Conservation (phyloP, 1,140 invertebrate genomes). For the Caenorhabditis remanei region DNA sequence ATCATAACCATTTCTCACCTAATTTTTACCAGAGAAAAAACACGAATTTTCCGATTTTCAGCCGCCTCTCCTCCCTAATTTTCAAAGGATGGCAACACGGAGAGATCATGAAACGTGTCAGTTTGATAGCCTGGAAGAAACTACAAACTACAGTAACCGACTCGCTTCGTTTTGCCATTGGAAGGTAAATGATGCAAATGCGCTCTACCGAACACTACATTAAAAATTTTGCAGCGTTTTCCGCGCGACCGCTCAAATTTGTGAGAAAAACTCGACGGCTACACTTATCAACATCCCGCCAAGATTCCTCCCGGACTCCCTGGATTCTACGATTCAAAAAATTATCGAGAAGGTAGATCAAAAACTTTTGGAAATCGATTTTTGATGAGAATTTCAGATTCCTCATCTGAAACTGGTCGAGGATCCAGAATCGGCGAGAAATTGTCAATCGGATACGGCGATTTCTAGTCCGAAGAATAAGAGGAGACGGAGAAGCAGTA, state of each 20-base stretch:
- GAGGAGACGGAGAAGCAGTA: slow-evolving; percentile 5
- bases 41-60: not conserved
- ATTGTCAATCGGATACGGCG: not conserved
- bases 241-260: not conserved
- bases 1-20: too few relatives aligned
- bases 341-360: slow-evolving; percentile 6
- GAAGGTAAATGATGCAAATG: not conserved
- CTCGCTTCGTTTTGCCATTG: not conserved
- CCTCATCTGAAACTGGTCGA: not conserved
- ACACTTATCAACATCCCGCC: slow-evolving; percentile 3
- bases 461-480: not conserved
- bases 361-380: not conserved
- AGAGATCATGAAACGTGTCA: slow-evolving; percentile 6
- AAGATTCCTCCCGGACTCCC: not conserved
- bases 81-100: slow-evolving; percentile 25
- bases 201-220: not conserved
- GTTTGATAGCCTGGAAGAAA: not conserved
- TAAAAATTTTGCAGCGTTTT: not conserved
- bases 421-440: not conserved
- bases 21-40: not conserved
- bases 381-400: not conserved
- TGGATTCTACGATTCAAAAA: slow-evolving; percentile 19
- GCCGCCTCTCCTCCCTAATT: not conserved
- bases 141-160: slow-evolving; percentile 6
- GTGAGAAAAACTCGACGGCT: not conserved